phyloP scores from a whole-genome alignment of 2,113 vertebrate genomes.

The Varanus salvator region DNA sequence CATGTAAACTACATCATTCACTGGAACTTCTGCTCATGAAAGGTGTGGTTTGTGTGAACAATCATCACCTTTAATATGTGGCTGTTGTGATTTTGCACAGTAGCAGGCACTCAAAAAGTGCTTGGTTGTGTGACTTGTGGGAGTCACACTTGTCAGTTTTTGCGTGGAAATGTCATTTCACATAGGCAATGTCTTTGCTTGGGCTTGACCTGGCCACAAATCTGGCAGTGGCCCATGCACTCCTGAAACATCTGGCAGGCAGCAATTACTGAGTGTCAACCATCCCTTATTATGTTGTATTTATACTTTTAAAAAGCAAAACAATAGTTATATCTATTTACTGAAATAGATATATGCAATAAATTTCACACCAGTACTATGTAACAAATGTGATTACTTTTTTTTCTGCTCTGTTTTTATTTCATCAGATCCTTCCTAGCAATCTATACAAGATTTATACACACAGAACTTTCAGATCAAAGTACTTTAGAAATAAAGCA shows the following conservation, averaged over 20 bases:
- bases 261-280: not conserved
- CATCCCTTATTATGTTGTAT: not conserved
- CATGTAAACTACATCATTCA: too few species aligned
- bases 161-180: not conserved
- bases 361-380: not conserved
- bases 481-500: constrained; percentile 54
- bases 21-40: not conserved
- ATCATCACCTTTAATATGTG: not conserved
- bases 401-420: not conserved
- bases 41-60: not conserved
- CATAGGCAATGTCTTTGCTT: not conserved
- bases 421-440: constrained; percentile 28
- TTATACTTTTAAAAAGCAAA: not conserved
- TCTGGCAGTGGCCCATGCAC: not conserved
- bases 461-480: not conserved
- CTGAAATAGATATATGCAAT: not conserved
- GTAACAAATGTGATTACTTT: not conserved
- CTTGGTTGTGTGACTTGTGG: not conserved
- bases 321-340: not conserved
- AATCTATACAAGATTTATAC: constrained; percentile 26
- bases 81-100: not conserved
- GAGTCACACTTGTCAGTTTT: not conserved
- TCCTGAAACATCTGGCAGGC: not conserved
- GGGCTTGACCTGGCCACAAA: not conserved
- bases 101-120: not conserved